phyloP scores from a whole-genome alignment of 2,888 invertebrate genomes.

The Tetrapedia diversipes region DNA sequence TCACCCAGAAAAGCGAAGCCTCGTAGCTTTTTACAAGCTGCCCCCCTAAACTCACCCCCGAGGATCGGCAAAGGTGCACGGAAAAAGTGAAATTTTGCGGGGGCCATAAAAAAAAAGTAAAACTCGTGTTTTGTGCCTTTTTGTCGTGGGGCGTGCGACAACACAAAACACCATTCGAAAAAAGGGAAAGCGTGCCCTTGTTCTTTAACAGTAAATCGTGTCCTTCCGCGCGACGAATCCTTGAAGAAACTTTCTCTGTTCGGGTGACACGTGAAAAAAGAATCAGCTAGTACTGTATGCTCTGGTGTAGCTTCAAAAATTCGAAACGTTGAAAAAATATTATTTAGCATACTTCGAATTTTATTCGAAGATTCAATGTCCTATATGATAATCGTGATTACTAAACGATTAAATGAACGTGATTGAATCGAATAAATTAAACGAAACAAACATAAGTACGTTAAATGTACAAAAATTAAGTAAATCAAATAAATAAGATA shows the following conservation, averaged over 20 bases:
- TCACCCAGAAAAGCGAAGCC: slow-evolving; percentile 52
- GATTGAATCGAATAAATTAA: too few species aligned
- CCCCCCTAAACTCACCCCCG: slow-evolving; percentile 20
- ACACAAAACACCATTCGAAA: slow-evolving; percentile 50
- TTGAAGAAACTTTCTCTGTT: slow-evolving; percentile 12
- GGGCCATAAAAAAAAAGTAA: slow-evolving; percentile 72
- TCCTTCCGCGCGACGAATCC: slow-evolving; percentile 9
- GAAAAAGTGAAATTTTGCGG: slow-evolving; percentile 35
- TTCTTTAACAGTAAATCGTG: not conserved
- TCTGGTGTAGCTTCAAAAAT: too few species aligned
- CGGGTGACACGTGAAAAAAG: not conserved
- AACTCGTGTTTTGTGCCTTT: slow-evolving; percentile 51
- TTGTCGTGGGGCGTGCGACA: slow-evolving; percentile 27
- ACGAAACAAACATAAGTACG: too few species aligned
- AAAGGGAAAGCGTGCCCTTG: slow-evolving; percentile 53
- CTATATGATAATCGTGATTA: too few species aligned
- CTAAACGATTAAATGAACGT: too few species aligned
- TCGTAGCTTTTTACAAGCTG: slow-evolving; percentile 53
- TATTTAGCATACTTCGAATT: too few species aligned
- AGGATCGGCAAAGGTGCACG: slow-evolving; percentile 30
- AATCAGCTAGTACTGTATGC: too few species aligned
- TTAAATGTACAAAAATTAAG: too few species aligned
- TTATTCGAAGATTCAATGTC: too few species aligned
- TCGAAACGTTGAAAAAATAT: too few species aligned
- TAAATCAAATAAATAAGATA: not conserved